Evolutionary conservation across 1,140 invertebrate genomes (phyloP), one percentile per base, ranked within the genome.

Genomic region (Drosophila rufa): DNA sequence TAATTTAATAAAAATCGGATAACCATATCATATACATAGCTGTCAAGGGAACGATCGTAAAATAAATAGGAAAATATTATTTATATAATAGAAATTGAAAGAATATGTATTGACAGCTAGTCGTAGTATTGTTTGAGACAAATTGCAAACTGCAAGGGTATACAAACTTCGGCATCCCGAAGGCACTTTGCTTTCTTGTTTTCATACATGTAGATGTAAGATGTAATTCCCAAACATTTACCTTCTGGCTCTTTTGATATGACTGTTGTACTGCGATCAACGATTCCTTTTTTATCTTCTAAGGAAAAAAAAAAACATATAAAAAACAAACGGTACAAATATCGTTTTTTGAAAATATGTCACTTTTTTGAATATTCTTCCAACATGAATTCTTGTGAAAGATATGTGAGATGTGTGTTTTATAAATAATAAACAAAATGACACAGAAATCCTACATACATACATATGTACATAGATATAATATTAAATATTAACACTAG

Each of bases 201-300:
- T 15, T 38, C 4, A 53, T 19, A 15, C 6, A 55, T 38, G 17
- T 19, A 38, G 3, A 38, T 38, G 30, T 19, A 12, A 14, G 11
- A 53, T 36, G 30, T 53, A 38, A 22, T 55, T 55, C 36, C 3
- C 51, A 38, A 61, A 58, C 43, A 83, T 77, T 92, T 92, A 93
- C 92, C 97, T 96, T 97, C 96, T 86, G 97, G 96, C 92, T 98
- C 97, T 96, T 98, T 97, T 93, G 97, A 97, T 94, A 98, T 98
- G 92, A 98, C 97, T 92, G 97, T 98, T 93, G 97, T 97, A 94
- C 97, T 97, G 94, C 97, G 96, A 94, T 98, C 97, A 94, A 98
- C 97, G 92, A 96, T 96, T 94, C 95, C 95, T 94, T 97, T 97
- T 95, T 97, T 97, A 94, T 97, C 97, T 95, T 97, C 95, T 96